Evolutionary conservation across 1,140 invertebrate species (phyloP).

Genomic region (Dendroctonus valens): DNA sequence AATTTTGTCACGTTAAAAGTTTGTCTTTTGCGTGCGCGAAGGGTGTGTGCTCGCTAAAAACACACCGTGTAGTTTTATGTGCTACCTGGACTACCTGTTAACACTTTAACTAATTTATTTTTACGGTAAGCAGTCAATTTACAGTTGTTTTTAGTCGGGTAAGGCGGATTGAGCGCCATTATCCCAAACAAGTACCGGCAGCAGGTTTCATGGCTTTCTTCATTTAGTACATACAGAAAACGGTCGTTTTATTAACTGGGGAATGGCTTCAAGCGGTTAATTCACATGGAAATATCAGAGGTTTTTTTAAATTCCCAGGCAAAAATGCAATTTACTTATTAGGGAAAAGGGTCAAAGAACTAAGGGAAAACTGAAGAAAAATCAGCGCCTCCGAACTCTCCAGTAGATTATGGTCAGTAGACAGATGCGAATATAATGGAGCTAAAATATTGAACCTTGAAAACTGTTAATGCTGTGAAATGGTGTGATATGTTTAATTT

Average conservation of each 20-base stretch:
- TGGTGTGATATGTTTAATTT: constrained; percentile 13
- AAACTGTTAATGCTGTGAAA: constrained; percentile 12
- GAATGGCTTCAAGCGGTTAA: too few relatives aligned
- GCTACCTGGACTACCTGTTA: constrained; percentile 31
- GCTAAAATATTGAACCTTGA: neutral
- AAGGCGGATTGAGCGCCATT: constrained; percentile 28
- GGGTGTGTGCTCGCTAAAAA: constrained; percentile 38
- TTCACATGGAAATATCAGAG: too few relatives aligned
- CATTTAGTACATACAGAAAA: neutral
- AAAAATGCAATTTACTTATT: too few relatives aligned
- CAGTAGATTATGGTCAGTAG: too few relatives aligned
- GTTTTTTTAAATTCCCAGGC: too few relatives aligned
- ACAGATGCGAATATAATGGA: too few relatives aligned
- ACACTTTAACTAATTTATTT: constrained; percentile 27
- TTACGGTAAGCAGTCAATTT: constrained; percentile 31
- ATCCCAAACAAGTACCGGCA: constrained; percentile 36
- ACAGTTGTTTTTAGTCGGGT: constrained; percentile 2
- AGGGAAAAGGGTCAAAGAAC: too few relatives aligned
- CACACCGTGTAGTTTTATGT: constrained; percentile 34
- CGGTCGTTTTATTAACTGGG: too few relatives aligned
- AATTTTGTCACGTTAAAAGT: constrained; percentile 36
- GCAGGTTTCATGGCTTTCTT: constrained; percentile 35
- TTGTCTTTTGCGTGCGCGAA: constrained; percentile 37
- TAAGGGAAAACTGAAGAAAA: too few relatives aligned
- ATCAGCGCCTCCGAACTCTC: too few relatives aligned